phyloP scores from a whole-genome alignment of 2,113 vertebrate genomes.

The Eurystomus gularis region DNA sequence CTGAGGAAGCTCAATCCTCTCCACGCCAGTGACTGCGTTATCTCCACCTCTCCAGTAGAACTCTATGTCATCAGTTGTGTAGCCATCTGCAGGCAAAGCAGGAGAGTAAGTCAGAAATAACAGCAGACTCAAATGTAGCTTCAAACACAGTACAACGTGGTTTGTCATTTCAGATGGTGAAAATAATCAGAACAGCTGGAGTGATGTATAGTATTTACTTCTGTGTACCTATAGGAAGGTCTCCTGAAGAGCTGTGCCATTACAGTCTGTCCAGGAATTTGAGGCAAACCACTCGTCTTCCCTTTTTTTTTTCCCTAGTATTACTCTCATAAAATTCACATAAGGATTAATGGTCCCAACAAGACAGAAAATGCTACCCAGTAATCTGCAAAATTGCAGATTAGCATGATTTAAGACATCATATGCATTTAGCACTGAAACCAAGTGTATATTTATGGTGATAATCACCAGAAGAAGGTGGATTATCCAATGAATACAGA shows the following conservation, averaged over 20 bases:
- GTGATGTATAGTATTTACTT: background rate
- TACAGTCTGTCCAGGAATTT: background rate
- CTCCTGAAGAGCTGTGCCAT: background rate
- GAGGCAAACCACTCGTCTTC: background rate
- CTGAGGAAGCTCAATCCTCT: constrained; percentile 95
- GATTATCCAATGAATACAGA: background rate
- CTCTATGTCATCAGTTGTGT: constrained; percentile 97
- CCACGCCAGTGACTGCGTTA: constrained; percentile 89
- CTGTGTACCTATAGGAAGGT: background rate
- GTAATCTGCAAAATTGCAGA: background rate
- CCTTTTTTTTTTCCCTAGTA: background rate
- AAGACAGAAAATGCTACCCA: background rate
- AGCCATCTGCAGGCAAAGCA: constrained; percentile 85
- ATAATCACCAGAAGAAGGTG: background rate
- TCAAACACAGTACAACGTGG: background rate
- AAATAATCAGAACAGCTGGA: background rate
- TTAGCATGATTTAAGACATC: background rate
- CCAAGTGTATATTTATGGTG: background rate
- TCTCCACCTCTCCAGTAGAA: constrained; percentile 98
- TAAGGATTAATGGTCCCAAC: background rate
- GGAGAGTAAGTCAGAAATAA: background rate
- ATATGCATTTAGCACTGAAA: background rate
- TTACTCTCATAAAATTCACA: background rate
- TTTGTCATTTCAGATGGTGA: background rate
- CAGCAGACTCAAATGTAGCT: background rate